Evolutionary conservation across 2,797 vertebrate species (phyloP), one percentile per base, ranked within the genome.

Genomic region (Gastrophryne carolinensis): DNA sequence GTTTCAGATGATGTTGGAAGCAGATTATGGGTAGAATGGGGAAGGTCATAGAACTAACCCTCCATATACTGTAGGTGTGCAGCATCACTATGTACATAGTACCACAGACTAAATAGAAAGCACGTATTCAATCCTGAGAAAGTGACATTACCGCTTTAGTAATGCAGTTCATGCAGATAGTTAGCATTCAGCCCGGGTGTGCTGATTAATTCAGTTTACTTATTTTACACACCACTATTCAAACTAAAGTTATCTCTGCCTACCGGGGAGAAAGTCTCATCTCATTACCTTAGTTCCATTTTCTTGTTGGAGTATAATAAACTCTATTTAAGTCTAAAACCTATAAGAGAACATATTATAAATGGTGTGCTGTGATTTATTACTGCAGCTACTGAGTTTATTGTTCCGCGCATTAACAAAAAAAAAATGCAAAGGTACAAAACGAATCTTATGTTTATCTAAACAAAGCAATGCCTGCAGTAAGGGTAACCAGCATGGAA

Each of bases 371-470:
- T 19, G 50, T 79, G 56, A 78, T 57, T 75, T 63, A 65, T 75
- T 19, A 75, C 41, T 64, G 44, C 21, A 68, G 56, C 44, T 68
- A 70, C 1, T 27, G 54, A 78, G 72, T 60, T 64, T 37, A 15
- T 62, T 80, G 39, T 76, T 72, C 73, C 34, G 19, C 24, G 34
- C 24, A 60, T 58, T 57, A 15, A 82, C n/a, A 11, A 67, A 79
- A 49, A 11, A 67, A 79, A 49, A n/a, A 64, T 79, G 58, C 2
- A 23, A 49, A 75, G 60, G 62, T 79, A 69, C 0, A 0, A 79
- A 82, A 82, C 79, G 70, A 17, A 41, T 0, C 24, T n/a, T 73
- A 27, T 75, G 65, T 73, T 73, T 74, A 79, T 29, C 79, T 81
- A 81, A 54, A 35, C 75, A 23, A 39, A 5, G 62, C n/a, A 17